Conservation (phyloP, 2,113 vertebrate genomes). For the Heliornis fulica region DNA sequence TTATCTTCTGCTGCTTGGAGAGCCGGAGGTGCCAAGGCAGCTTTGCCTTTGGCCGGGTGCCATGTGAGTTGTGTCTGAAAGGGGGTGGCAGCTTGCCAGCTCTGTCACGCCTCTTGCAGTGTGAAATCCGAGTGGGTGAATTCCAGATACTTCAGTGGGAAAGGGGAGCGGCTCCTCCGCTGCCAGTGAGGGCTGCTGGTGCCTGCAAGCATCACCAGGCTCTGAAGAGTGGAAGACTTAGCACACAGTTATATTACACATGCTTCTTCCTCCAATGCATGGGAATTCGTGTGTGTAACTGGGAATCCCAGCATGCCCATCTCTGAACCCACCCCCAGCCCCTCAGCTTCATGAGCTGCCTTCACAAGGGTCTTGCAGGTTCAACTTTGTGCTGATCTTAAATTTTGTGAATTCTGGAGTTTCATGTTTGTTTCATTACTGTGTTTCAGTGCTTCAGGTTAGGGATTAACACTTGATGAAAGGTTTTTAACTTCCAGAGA, state of each 20-base stretch:
- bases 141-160: background rate
- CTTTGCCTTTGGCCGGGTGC: background rate
- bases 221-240: background rate
- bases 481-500: background rate
- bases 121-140: background rate
- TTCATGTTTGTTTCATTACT: background rate
- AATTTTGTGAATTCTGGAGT: background rate
- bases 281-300: background rate
- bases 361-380: background rate
- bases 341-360: background rate
- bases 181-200: background rate
- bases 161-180: background rate
- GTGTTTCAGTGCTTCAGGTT: background rate
- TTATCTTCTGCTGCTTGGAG: background rate
- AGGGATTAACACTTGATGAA: background rate
- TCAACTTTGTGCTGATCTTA: background rate
- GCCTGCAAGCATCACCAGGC: background rate
- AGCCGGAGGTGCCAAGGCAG: background rate
- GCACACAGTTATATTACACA: background rate
- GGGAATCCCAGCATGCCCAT: fast-evolving
- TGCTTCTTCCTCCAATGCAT: fast-evolving
- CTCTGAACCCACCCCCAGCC: background rate
- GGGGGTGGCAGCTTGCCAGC: background rate
- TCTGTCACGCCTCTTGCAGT: background rate
- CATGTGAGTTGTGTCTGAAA: background rate